phyloP scores from a whole-genome alignment of 2,797 vertebrate genomes.

The Mormyrops attenuatus region DNA sequence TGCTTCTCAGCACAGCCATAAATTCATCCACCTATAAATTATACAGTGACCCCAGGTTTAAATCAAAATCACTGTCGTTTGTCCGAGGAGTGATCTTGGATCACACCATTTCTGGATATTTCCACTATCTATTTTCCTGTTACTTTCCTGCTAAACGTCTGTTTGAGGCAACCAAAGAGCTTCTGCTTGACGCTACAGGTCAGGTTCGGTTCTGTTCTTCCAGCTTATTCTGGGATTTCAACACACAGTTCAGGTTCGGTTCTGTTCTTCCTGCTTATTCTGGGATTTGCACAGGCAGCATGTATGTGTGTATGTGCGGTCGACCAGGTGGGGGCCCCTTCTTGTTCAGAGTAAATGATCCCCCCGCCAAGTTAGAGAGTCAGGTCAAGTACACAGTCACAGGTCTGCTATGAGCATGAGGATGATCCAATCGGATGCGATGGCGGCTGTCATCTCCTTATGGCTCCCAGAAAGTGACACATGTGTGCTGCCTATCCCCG shows the following conservation, averaged over 20 bases:
- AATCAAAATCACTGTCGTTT: slow-evolving; percentile 78
- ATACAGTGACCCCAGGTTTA: slow-evolving; percentile 87
- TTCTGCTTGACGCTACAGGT: neutral
- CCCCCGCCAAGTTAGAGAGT: slow-evolving; percentile 58
- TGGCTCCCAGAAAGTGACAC: slow-evolving; percentile 39
- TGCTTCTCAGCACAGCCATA: slow-evolving; percentile 84
- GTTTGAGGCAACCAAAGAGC: slow-evolving; percentile 10
- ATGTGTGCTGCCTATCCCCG: neutral
- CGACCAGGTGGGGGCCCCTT: neutral
- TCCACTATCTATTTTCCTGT: slow-evolving; percentile 1
- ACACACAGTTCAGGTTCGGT: neutral
- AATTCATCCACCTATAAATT: slow-evolving; percentile 98
- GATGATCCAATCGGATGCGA: slow-evolving; percentile 66
- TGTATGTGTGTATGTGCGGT: neutral
- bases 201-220: neutral
- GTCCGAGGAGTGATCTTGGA: slow-evolving; percentile 72
- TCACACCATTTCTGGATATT: slow-evolving; percentile 10
- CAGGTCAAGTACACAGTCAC: slow-evolving; percentile 61
- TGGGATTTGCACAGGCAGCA: neutral
- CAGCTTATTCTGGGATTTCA: neutral
- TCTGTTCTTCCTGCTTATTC: neutral
- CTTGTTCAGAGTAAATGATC: slow-evolving; percentile 55
- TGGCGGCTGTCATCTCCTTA: slow-evolving; percentile 63
- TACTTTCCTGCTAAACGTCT: neutral
- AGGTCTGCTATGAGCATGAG: slow-evolving; percentile 60